These are phyloP conservation scores for Hyppa rectilinea DNA, from an alignment of 2,888 invertebrate genomes.

Conservation along the genomic window DNA sequence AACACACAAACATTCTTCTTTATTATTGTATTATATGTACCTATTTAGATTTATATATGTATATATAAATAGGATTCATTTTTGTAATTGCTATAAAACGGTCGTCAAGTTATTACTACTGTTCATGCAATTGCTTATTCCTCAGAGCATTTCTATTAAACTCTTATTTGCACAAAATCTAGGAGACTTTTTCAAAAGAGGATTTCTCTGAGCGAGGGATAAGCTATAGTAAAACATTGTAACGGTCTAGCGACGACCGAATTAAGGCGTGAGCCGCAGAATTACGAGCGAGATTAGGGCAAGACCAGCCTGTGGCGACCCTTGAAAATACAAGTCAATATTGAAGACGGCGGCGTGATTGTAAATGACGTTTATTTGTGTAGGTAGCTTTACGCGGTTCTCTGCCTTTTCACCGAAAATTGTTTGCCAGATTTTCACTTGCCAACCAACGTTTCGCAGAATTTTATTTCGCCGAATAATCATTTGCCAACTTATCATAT, in stretches of 20 bases:
- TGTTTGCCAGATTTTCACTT: too few relatives aligned
- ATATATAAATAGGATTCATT: too few relatives aligned
- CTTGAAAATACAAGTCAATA: conserved; percentile 21
- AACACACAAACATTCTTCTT: too few relatives aligned
- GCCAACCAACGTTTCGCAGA: too few relatives aligned
- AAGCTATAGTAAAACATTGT: conserved; percentile 43
- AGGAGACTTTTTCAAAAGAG: conserved; percentile 19
- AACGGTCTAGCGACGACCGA: conserved; percentile 24
- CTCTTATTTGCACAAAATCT: neutral
- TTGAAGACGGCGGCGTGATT: conserved; percentile 3
- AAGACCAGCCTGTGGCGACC: conserved; percentile 14
- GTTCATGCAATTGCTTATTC: neutral
- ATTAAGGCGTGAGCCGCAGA: conserved; percentile 28
- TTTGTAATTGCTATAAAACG: too few relatives aligned
- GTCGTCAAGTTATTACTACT: neutral
- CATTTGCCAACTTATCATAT: too few relatives aligned
- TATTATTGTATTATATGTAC: too few relatives aligned
- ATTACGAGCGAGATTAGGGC: conserved; percentile 49
- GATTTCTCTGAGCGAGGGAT: conserved; percentile 28
- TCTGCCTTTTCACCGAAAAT: too few relatives aligned
- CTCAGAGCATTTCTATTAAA: neutral
- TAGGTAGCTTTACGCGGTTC: neutral
- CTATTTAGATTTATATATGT: too few relatives aligned
- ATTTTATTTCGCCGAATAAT: too few relatives aligned
- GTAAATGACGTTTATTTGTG: too few relatives aligned